Conservation (phyloP, 2,113 vertebrate genomes). For the Echinops telfairi region DNA sequence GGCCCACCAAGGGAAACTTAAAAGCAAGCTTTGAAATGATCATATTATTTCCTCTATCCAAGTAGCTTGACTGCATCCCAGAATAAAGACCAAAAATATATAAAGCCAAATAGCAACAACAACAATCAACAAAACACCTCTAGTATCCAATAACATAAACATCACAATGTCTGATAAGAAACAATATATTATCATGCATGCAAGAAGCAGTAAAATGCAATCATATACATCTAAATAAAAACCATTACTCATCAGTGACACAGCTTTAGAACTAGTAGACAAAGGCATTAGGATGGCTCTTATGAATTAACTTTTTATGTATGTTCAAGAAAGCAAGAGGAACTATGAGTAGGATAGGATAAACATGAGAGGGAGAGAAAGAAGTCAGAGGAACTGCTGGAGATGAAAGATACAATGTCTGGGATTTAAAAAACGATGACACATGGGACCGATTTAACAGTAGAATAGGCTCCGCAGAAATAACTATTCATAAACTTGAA, state of each 20-base stretch:
- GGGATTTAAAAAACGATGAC: not conserved
- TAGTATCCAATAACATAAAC: not conserved
- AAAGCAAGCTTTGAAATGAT: not conserved
- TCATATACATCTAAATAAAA: not conserved
- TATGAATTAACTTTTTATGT: not conserved
- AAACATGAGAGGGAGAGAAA: not conserved
- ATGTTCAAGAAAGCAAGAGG: not conserved
- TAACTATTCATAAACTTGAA: conserved; percentile 23
- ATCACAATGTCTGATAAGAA: not conserved
- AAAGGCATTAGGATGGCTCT: not conserved
- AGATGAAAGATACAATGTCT: not conserved
- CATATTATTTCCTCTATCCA: not conserved
- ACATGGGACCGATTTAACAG: not conserved
- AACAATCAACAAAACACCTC: not conserved
- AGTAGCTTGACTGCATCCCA: not conserved
- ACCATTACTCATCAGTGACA: not conserved
- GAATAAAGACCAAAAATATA: not conserved
- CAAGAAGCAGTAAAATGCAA: not conserved
- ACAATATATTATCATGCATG: not conserved
- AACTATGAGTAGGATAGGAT: not conserved
- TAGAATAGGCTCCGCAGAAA: not conserved
- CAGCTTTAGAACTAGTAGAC: not conserved
- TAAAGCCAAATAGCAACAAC: not conserved
- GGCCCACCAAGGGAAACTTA: not conserved
- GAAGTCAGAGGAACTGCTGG: not conserved